Evolutionary conservation across 2,888 invertebrate genomes (phyloP), one percentile per base, ranked within the genome.

Genomic region (Muscina levida): DNA sequence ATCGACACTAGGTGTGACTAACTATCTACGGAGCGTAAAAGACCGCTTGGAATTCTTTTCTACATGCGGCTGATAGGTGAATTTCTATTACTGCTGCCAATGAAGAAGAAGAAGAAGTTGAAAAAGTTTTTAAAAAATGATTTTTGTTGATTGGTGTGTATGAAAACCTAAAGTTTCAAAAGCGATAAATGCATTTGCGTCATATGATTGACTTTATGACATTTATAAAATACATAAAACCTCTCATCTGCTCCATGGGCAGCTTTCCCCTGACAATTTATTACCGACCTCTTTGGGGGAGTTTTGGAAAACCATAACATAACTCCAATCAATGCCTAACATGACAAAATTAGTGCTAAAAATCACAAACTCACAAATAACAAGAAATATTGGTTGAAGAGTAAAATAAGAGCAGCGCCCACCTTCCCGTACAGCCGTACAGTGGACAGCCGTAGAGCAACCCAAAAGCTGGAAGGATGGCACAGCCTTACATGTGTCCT

Each of bases 321-420:
- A 81, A 77, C 81, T 77, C 74, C 81, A 81, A 81, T 81, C 81
- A 81, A 81, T 75, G 81, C 68, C 81, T 75, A 81, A 81, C 81
- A 81, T 77, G 77, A 81, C 81, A 77, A 81, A 81, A 77, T 81
- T 81, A 77, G 74, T 77, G 77, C 81, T 74, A 81, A 81, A 62
- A 81, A 81, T 81, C 81, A 77, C 72, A 77, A 24, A 24, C 26
- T 51, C 51, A 81, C 71, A 75, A 68, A 72, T 72, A 65, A 68
- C 56, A 74, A 72, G 74, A 72, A 72, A 72, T 68, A 75, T 81
- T 72, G 68, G 48, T 46, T 73, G 17, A 68, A 31, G 11, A 53
- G 51, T 11, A 26, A 66, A 66, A 10, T 8, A 10, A 74, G 17
- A 44, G 53, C 11, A 22, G 11, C 31, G 3, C 31, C 31, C 31